Evolutionary conservation across 2,888 invertebrate genomes (phyloP), one percentile per base, ranked within the genome.

Genomic region (Crocallis elinguaria): DNA sequence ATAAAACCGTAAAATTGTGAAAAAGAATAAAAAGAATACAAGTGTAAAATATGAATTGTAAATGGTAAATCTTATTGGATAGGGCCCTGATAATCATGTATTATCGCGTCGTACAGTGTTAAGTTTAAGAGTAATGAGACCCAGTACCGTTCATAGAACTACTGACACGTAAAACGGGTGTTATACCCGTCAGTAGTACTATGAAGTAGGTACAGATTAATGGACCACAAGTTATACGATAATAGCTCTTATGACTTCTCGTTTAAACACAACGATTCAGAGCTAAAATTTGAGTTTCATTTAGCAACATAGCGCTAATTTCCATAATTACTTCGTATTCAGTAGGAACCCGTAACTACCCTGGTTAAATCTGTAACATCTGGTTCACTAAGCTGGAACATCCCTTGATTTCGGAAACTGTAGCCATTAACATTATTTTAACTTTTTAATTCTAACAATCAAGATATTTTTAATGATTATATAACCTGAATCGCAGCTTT

Each of bases 201-300:
- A n/a, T n/a, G n/a, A n/a, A n/a, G n/a, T n/a, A n/a, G 19, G 25
- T 65, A 73, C 65, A 75, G 75, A 82, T 82, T 79, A 80, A 77
- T 75, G 62, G 62, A 77, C 79, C 77, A 79, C 73, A 73, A 77
- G 67, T 64, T 79, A 81, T 74, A 79, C 77, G 75, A 77, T 78
- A 75, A 79, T 74, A 68, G 74, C 76, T 73, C 73, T 76, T 77
- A 70, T 67, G 72, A 67, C 67, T 69, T 60, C n/a, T n/a, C 63
- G 72, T 68, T 75, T 77, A 76, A 80, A 78, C 76, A 76, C 65
- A 58, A 58, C 53, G 54, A 61, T 64, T 39, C 39, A 45, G 64
- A 57, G 60, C 66, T 59, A 49, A 62, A 71, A 69, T 65, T 69
- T 62, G 65, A 53, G 67, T 60, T 61, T 67, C 61, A 65, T 68